phyloP scores from a whole-genome alignment of 2,113 vertebrate species.

The Calyptommatus sinebrachiatus region DNA sequence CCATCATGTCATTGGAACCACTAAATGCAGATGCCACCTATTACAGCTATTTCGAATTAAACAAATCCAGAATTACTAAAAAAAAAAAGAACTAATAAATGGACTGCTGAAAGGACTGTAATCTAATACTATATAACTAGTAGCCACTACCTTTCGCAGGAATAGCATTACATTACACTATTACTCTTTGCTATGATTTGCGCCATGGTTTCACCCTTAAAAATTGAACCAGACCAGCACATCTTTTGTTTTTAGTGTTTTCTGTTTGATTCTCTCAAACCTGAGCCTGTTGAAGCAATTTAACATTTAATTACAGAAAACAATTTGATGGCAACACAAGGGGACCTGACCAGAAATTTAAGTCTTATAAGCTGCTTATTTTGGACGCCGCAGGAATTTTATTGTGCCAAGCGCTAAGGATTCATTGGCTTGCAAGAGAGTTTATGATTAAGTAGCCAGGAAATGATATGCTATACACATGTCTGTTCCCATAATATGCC shows the following conservation, averaged over 20 bases:
- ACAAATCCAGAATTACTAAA: no score
- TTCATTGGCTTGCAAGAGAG: neutral
- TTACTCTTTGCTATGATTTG: no score
- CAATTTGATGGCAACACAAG: neutral
- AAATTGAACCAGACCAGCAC: neutral
- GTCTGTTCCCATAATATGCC: neutral
- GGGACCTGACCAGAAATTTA: neutral
- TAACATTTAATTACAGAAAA: neutral
- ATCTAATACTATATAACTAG: no score
- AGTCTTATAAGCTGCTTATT: neutral
- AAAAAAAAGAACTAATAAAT: no score
- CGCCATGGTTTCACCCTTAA: neutral
- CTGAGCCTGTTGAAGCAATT: neutral
- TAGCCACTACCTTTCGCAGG: no score
- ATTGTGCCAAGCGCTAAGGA: neutral
- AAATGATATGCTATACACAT: fast-evolving
- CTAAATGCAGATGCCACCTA: no score
- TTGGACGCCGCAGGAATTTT: neutral
- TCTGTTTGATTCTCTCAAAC: neutral
- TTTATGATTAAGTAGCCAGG: neutral
- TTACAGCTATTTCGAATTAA: no score
- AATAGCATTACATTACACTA: no score
- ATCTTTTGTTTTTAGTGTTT: neutral
- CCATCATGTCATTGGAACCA: no score
- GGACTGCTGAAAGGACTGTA: no score